These are phyloP conservation scores for Scaptomyza polygonia DNA, from an alignment of 2,888 invertebrate species.

Conservation along the genomic window DNA sequence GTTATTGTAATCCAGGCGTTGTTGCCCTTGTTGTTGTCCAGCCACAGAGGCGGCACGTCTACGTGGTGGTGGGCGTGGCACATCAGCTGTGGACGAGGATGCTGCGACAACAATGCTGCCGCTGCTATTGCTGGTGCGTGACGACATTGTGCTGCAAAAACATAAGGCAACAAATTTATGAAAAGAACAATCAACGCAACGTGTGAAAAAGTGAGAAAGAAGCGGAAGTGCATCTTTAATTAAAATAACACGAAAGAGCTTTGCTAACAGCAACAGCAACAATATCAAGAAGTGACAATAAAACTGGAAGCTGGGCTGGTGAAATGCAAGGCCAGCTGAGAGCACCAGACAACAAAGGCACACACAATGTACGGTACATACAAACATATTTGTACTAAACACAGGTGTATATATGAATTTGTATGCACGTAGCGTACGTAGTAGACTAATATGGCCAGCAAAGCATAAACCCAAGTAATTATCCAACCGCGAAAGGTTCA, in stretches of 20 bases:
- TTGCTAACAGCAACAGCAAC: conserved; percentile 29
- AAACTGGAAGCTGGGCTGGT: conserved; percentile 46
- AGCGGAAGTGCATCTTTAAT: conserved; percentile 68
- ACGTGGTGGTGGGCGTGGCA: conserved; percentile 83
- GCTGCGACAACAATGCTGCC: conserved; percentile 27
- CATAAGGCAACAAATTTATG: conserved; percentile 18
- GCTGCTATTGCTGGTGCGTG: conserved; percentile 60
- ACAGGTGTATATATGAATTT: conserved; percentile 9
- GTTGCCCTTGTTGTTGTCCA: conserved; percentile 75
- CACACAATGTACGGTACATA: conserved; percentile 59
- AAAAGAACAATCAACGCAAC: conserved; percentile 40
- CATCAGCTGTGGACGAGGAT: conserved; percentile 59
- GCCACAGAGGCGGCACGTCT: conserved; percentile 82
- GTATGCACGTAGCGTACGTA: conserved; percentile 25
- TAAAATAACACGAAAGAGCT: conserved; percentile 43
- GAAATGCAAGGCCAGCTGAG: conserved; percentile 48
- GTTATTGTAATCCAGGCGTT: conserved; percentile 71
- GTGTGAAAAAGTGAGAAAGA: conserved; percentile 37
- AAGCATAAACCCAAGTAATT: conserved; percentile 60
- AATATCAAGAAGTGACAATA: conserved; percentile 46
- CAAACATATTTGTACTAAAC: conserved; percentile 16
- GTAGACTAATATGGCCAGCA: conserved; percentile 29
- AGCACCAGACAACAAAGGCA: conserved; percentile 71
- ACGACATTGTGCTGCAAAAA: conserved; percentile 57
- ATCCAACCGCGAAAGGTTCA: conserved; percentile 75